Percentiles rank a stretch among this genome's conserved stretches.
These are phyloP conservation scores for Unio delphinus DNA, from an alignment of 2,888 invertebrate species.

Conservation along the genomic window DNA sequence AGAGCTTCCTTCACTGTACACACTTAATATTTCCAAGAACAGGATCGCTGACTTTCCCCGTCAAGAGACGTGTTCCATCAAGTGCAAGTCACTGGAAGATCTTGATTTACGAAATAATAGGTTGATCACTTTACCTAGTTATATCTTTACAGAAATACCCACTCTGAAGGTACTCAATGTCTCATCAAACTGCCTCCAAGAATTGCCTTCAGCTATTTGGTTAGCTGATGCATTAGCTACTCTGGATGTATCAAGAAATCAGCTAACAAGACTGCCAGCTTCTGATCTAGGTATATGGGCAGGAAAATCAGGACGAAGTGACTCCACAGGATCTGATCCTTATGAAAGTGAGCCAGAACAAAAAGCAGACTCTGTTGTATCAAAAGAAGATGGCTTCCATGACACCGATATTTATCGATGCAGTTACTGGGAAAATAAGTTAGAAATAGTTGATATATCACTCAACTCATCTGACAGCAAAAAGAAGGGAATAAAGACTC, in stretches of 20 bases:
- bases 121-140: conserved; percentile 85
- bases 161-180: conserved; percentile 86
- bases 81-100: conserved; percentile 85
- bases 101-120: conserved; percentile 88
- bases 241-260: conserved; percentile 34
- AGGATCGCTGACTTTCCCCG: conserved; percentile 86
- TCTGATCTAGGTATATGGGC: conserved; percentile 19
- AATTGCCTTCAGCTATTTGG: conserved; percentile 75
- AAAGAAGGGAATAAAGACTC: conserved; percentile 61
- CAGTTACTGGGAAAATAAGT: conserved; percentile 24
- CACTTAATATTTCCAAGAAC: conserved; percentile 85
- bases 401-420: not conserved
- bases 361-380: too few species aligned
- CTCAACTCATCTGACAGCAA: conserved; percentile 19
- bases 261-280: conserved; percentile 18
- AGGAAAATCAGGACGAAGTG: conserved; percentile 1
- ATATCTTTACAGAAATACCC: conserved; percentile 84
- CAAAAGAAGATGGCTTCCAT: too few species aligned
- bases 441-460: conserved; percentile 24
- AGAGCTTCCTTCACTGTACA: conserved; percentile 82
- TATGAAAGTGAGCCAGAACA: too few species aligned
- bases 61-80: conserved; percentile 43
- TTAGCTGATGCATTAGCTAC: conserved; percentile 29
- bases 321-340: too few species aligned
- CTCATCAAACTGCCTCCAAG: conserved; percentile 88